phyloP scores from a whole-genome alignment of 2,113 vertebrate species.

The Lagenorhynchus albirostris region DNA sequence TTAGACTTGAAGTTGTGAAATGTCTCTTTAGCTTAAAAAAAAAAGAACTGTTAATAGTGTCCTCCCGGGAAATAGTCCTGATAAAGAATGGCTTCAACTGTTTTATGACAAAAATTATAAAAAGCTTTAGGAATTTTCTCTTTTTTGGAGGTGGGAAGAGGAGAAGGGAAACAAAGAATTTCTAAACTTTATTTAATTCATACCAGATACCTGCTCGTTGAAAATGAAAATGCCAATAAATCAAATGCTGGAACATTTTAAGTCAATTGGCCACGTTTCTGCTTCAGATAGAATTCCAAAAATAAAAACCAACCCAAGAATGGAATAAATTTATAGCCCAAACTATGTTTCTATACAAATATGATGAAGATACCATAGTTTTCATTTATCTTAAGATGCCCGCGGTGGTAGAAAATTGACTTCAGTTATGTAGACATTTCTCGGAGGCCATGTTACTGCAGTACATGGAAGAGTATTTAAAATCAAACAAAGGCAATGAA shows the following conservation, averaged over 20 bases:
- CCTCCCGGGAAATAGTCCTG: not conserved
- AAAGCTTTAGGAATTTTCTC: not conserved
- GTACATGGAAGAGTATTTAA: not conserved
- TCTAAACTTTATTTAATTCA: not conserved
- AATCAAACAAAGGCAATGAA: not conserved
- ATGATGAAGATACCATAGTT: not conserved
- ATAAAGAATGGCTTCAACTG: not conserved
- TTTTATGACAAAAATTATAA: not conserved
- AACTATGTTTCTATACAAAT: not conserved
- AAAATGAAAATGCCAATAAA: not conserved
- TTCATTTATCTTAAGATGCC: not conserved
- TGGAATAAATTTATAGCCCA: not conserved
- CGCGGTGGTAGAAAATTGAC: not conserved
- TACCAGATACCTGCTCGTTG: not conserved
- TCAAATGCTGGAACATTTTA: not conserved
- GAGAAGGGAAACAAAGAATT: not conserved
- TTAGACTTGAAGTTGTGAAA: not conserved
- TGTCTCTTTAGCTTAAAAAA: not conserved
- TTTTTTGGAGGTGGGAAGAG: not conserved
- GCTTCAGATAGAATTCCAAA: not conserved
- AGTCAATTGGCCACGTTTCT: not conserved
- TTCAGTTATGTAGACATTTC: not conserved
- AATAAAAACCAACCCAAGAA: not conserved
- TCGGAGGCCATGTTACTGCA: not conserved
- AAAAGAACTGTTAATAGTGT: not conserved